These are phyloP conservation scores for Heliothis subflexa DNA, from an alignment of 1,140 invertebrate species.

Conservation along the genomic window DNA sequence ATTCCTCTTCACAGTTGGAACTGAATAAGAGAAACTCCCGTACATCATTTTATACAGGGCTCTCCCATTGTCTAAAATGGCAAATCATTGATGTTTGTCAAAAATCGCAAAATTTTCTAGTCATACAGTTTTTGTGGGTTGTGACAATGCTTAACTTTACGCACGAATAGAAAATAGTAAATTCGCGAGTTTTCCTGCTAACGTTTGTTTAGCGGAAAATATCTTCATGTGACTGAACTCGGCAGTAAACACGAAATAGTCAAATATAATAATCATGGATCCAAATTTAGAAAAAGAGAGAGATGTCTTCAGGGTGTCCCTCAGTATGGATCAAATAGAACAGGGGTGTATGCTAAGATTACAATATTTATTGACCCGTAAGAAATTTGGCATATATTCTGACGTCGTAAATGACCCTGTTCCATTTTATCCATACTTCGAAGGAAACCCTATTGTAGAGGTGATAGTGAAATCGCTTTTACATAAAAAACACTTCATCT, in stretches of 20 bases:
- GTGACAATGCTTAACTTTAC: constrained; percentile 36
- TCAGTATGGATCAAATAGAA: too few species aligned
- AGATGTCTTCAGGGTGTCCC: too few species aligned
- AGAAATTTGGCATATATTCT: too few species aligned
- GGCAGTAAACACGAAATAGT: not conserved
- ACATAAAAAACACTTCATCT: too few species aligned
- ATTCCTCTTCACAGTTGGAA: not conserved
- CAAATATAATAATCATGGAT: not conserved
- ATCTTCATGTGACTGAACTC: not conserved
- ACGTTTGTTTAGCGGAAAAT: not conserved
- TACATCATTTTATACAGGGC: constrained; percentile 39
- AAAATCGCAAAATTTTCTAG: constrained; percentile 33
- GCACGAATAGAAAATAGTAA: constrained; percentile 34
- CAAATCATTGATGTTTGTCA: constrained; percentile 28
- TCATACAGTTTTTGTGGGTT: constrained; percentile 28
- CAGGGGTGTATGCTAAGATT: too few species aligned
- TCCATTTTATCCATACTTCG: too few species aligned
- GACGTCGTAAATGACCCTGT: too few species aligned
- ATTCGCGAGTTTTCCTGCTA: not conserved
- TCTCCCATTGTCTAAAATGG: constrained; percentile 23
- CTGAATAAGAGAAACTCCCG: not conserved
- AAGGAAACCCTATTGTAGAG: too few species aligned
- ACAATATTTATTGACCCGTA: too few species aligned
- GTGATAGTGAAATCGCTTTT: too few species aligned
- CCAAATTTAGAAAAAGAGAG: too few species aligned